Evolutionary conservation across 2,797 vertebrate genomes (phyloP), one percentile per base, ranked within the genome.

Genomic region (Thaleichthys pacificus): DNA sequence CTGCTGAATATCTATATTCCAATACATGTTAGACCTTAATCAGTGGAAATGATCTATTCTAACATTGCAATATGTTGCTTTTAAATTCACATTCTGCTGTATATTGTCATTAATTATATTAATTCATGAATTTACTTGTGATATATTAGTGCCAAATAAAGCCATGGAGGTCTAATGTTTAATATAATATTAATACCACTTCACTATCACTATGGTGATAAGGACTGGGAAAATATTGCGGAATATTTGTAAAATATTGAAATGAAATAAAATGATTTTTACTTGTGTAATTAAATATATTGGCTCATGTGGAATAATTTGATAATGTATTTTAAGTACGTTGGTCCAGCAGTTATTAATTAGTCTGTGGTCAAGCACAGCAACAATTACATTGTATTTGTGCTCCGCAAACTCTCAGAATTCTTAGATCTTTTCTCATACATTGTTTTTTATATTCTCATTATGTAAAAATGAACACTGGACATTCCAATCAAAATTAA

Each of bases 131-230:
- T 28, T 35, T 26, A 61, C 11, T 42, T 61, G 69, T 71, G 12
- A 61, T 12, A 65, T 71, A 65, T 24, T 21, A 51, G 69, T 49
- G 28, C 21, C 21, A 64, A 64, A 38, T 64, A 6, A 30, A 38
- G 7, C 15, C 19, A 26, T 60, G 35, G 5, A 56, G 62, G 6
- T 30, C 47, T 30, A 35, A 71, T 35, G 21, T 70, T 1, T 72
- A 49, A 17, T 61, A 61, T 69, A 67, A 15, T 47, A 3, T 47
- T 47, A n/a, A 61, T 61, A 69, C 21, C 26, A 71, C 62, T 8
- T 21, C 0, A 35, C 38, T 54, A 64, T 64, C 54, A 5, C 42
- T 65, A 26, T 71, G 15, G 51, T 22, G 57, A 65, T 54, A 57
- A 51, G 3, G 47, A 1, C 11, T 21, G 66, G 2, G 19, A 12